phyloP scores from a whole-genome alignment of 2,113 vertebrate genomes.

The Hassar affinis region DNA sequence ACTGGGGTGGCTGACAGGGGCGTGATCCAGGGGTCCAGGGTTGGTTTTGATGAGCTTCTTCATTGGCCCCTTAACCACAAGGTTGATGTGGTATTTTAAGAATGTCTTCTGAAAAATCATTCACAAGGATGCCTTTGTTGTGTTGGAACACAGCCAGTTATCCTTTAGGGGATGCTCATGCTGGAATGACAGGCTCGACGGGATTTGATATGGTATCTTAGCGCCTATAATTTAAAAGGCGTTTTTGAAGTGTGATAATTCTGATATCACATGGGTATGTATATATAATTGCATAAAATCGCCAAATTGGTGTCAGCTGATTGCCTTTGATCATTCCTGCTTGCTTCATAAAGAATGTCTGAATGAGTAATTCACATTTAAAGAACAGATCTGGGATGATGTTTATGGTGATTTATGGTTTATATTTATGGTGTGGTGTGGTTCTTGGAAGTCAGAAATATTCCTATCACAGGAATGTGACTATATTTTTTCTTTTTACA shows the following conservation, averaged over 20 bases:
- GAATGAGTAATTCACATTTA: not conserved
- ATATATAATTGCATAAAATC: not conserved
- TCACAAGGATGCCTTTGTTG: slow-evolving; percentile 32
- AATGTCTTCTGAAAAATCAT: slow-evolving; percentile 32
- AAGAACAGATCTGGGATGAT: not conserved
- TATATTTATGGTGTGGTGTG: not conserved
- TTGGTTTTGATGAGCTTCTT: slow-evolving; percentile 15
- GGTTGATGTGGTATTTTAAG: slow-evolving; percentile 29
- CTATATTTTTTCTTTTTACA: not conserved
- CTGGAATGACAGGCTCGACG: slow-evolving; percentile 2
- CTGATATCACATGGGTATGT: not conserved
- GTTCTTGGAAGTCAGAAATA: not conserved
- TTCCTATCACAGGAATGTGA: not conserved
- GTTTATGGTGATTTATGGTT: slow-evolving; percentile 10
- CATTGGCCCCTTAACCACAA: slow-evolving; percentile 37
- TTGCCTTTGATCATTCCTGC: not conserved
- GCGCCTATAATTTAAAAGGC: not conserved
- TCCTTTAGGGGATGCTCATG: slow-evolving; percentile 16
- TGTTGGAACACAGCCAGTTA: slow-evolving; percentile 23
- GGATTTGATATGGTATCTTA: not conserved
- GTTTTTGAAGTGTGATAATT: not conserved
- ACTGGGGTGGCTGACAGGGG: slow-evolving; percentile 47
- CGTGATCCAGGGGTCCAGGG: slow-evolving; percentile 15
- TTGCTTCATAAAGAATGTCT: not conserved
- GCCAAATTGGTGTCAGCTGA: not conserved